Percentiles rank a stretch among this genome's conserved stretches.
Conservation (phyloP, 2,888 invertebrate species). For the Harmothoe impar region DNA sequence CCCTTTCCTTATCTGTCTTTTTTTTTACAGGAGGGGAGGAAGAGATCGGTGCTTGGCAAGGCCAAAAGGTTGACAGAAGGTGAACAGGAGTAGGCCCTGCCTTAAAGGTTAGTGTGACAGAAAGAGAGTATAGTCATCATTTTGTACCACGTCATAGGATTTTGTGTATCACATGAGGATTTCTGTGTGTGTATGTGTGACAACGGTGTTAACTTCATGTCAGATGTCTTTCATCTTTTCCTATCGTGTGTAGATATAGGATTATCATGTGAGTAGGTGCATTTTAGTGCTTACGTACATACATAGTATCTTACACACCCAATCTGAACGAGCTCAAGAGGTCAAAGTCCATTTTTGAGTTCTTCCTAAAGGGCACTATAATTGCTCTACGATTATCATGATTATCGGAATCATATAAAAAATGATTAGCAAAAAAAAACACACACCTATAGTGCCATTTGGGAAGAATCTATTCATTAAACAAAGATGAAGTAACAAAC, state of each 20-base stretch:
- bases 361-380: not conserved
- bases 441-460: not conserved
- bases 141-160: not conserved
- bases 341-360: not conserved
- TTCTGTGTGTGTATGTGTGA: slow-evolving; percentile 18
- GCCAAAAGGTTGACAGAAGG: too few relatives aligned
- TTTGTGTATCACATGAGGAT: not conserved
- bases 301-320: not conserved
- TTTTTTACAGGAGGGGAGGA: too few relatives aligned
- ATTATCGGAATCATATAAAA: not conserved
- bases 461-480: not conserved
- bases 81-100: too few relatives aligned
- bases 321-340: not conserved
- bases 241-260: not conserved
- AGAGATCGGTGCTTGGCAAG: too few relatives aligned
- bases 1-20: too few relatives aligned
- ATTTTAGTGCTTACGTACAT: slow-evolving; percentile 1
- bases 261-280: slow-evolving; percentile 32
- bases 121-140: not conserved
- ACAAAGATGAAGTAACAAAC: not conserved
- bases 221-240: not conserved
- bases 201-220: not conserved
- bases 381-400: not conserved
- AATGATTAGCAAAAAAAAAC: not conserved
- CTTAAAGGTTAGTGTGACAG: too few relatives aligned